Evolutionary conservation across 2,797 vertebrate species (phyloP).

Genomic region (Siniperca obscura): DNA sequence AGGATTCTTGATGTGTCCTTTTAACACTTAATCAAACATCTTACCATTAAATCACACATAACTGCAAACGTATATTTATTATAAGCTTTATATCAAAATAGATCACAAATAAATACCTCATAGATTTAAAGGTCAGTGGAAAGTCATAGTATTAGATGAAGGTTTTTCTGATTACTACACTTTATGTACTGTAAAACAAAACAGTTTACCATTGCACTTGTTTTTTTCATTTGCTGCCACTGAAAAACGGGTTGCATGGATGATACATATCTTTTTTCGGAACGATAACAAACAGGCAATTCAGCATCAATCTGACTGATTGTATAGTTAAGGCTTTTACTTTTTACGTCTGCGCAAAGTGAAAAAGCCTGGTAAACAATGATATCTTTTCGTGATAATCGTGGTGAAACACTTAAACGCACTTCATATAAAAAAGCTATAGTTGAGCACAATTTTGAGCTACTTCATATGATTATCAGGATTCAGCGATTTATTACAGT

Average conservation of each 20-base stretch:
- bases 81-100: neutral
- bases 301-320: neutral
- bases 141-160: constrained; percentile 26
- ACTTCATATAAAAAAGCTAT: neutral
- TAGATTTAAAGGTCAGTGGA: constrained; percentile 42
- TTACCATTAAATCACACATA: neutral
- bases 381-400: neutral
- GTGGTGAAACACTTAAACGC: constrained; percentile 1
- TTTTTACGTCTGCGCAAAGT: neutral
- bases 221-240: neutral
- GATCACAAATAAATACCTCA: neutral
- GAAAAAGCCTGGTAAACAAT: neutral
- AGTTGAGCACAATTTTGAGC: neutral
- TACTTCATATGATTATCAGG: neutral
- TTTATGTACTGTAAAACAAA: neutral
- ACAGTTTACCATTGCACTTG: neutral
- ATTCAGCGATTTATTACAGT: neutral
- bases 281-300: neutral
- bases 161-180: neutral
- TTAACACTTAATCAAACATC: neutral
- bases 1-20: neutral
- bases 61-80: neutral
- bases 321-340: neutral
- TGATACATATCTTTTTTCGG: neutral
- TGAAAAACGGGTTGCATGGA: neutral